Conservation (phyloP, 2,888 invertebrate genomes). For the Furcula furcula region DNA sequence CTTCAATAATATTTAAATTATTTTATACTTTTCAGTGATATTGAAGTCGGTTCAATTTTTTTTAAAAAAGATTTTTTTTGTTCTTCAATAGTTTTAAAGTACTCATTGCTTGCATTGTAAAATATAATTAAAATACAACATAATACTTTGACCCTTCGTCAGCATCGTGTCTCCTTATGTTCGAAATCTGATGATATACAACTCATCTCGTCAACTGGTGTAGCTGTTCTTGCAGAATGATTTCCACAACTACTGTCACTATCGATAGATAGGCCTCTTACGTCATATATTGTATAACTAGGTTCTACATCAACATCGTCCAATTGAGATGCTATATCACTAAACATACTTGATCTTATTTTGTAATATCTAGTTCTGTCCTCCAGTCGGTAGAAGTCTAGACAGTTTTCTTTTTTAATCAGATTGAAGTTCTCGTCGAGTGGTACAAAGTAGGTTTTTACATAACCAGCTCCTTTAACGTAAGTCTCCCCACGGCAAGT, state of each 20-base stretch:
- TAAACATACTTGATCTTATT: slow-evolving; percentile 38
- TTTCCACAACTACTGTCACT: slow-evolving; percentile 28
- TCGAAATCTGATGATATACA: slow-evolving; percentile 40
- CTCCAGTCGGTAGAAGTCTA: slow-evolving; percentile 47
- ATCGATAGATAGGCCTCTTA: slow-evolving; percentile 35
- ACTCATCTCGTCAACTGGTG: slow-evolving; percentile 32
- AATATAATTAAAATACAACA: no score
- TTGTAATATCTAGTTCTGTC: slow-evolving; percentile 47
- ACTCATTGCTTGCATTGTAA: no score
- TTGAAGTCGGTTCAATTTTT: no score
- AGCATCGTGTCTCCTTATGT: slow-evolving; percentile 59
- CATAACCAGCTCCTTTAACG: slow-evolving; percentile 86
- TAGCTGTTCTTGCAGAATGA: slow-evolving; percentile 18
- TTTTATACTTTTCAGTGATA: no score
- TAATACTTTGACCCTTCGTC: no score
- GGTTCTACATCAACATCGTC: slow-evolving; percentile 4
- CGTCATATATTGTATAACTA: slow-evolving; percentile 33
- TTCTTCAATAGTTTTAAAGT: no score
- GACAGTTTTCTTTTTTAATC: slow-evolving; percentile 60
- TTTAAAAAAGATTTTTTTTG: no score
- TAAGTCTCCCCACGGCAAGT: slow-evolving; percentile 85
- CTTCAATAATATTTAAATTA: no score
- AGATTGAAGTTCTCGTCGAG: slow-evolving; percentile 83
- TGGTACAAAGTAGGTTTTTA: slow-evolving; percentile 88
- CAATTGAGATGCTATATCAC: slow-evolving; percentile 22